Base-by-base conservation (phyloP, 2,113 vertebrate species). In the Chauna torquata region DNA sequence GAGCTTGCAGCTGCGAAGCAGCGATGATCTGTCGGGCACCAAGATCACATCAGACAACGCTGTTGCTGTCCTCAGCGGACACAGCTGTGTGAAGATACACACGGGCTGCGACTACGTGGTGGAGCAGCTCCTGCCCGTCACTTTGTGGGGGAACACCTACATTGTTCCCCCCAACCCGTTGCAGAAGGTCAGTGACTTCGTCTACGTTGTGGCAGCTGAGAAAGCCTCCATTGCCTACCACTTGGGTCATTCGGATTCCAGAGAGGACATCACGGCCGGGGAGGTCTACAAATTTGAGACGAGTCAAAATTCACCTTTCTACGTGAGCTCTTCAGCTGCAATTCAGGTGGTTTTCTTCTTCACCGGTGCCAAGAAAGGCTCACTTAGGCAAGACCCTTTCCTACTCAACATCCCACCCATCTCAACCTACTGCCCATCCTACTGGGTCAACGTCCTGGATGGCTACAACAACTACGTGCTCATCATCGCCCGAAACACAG, bases 111-210 rank as follows among this genome's bases (percentile, higher is more conserved):
- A 98, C 79, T 96, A 98, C 1, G 98, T 98, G 19, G 98, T 96
- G 8, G 98, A 99, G 82, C 98, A 99, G 82, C 97, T 98, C 8
- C 89, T 97, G n/a, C 98, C 98, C 1, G 65, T 98, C 1, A 59
- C 18, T 11, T 57, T 9, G 0, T 99, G 98, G 98, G 98, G 98
- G 30, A 91, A 45, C 5, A 87, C 34, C n/a, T 98, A 98, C 11
- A 0, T 98, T 1, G 80, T 98, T 10, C 95, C 98, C 7, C 96
- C 98, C 13, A 72, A 94, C 65, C 89, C 34, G 3, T 58, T 95
- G 34, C 98, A 98, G 96, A 58, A 0, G 0, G 30, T 7, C 0
- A 55, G 1, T 6, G 98, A 98, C 83, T 92, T 91, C 0, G 45
- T 97, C 20, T 98, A 94, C 36, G n/a, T 98, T 5, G 95, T 97